These are phyloP conservation scores for Rhingia campestris DNA, from an alignment of 2,888 invertebrate genomes.

Conservation along the genomic window DNA sequence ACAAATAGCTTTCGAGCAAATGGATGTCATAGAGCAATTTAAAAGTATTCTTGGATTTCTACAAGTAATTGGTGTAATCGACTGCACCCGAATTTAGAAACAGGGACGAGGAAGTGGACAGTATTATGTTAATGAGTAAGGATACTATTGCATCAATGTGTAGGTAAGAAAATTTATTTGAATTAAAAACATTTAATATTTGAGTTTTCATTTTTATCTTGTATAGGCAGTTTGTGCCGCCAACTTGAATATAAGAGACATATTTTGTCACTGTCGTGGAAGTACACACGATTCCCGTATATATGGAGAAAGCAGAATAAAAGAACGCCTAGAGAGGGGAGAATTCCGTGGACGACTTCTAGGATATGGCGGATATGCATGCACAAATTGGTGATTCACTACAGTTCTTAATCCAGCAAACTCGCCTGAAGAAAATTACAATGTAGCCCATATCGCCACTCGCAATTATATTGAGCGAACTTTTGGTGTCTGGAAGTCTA, in stretches of 20 bases:
- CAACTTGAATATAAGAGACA: neutral
- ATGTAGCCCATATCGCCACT: no score
- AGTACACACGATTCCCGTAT: neutral
- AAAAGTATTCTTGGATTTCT: neutral
- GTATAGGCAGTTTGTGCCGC: no score
- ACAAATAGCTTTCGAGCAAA: no score
- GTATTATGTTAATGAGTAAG: neutral
- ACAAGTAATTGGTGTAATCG: neutral
- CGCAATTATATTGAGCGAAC: no score
- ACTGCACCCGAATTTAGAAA: slow-evolving; percentile 1
- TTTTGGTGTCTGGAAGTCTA: no score
- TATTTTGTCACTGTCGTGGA: neutral
- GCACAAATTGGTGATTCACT: no score
- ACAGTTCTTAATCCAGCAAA: no score
- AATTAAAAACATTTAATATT: no score
- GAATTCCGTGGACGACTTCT: slow-evolving; percentile 3
- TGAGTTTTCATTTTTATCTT: no score
- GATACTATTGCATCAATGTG: no score
- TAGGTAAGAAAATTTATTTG: no score
- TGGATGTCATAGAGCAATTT: neutral
- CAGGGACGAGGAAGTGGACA: neutral
- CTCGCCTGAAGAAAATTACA: no score
- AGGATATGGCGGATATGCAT: slow-evolving; percentile 10
- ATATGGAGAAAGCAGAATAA: neutral
- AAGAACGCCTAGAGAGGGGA: neutral